phyloP scores from a whole-genome alignment of 2,888 invertebrate genomes.

The Drosophila tripunctata region DNA sequence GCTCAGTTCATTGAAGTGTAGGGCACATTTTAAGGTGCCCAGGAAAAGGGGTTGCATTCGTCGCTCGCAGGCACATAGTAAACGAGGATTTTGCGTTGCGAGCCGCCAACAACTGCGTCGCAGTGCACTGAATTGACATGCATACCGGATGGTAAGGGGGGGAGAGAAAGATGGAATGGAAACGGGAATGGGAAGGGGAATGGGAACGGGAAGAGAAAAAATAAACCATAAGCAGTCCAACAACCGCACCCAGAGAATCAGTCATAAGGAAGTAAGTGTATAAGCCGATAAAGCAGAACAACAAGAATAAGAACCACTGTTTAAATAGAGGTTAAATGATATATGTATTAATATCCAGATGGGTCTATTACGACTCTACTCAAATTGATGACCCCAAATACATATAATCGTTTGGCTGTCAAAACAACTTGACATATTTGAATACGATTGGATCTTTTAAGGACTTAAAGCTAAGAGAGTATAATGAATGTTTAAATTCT shows the following conservation, averaged over 20 bases:
- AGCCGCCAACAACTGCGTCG: constrained; percentile 44
- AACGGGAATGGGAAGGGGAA: neutral
- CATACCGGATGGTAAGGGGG: neutral
- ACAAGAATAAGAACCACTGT: constrained; percentile 1
- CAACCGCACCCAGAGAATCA: constrained; percentile 44
- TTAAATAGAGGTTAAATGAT: constrained; percentile 26
- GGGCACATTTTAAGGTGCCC: constrained; percentile 3
- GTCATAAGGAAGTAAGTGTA: constrained; percentile 18
- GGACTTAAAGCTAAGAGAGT: neutral
- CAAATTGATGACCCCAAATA: constrained; percentile 10
- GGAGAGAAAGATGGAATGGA: neutral
- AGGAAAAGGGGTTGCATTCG: constrained; percentile 20
- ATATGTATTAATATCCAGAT: constrained; percentile 2
- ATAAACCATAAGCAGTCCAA: constrained; percentile 9
- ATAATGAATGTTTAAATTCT: too few relatives aligned
- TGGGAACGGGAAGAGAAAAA: neutral
- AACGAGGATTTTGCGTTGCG: constrained; percentile 52
- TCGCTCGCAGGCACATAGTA: neutral
- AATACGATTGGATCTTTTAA: neutral
- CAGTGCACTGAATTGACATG: constrained; percentile 24
- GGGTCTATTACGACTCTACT: neutral
- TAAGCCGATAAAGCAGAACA: constrained; percentile 24
- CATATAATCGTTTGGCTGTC: constrained; percentile 1
- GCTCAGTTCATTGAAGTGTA: neutral
- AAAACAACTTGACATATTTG: neutral